Evolutionary conservation across 1,140 invertebrate species (phyloP).

Genomic region (Myzus persicae): DNA sequence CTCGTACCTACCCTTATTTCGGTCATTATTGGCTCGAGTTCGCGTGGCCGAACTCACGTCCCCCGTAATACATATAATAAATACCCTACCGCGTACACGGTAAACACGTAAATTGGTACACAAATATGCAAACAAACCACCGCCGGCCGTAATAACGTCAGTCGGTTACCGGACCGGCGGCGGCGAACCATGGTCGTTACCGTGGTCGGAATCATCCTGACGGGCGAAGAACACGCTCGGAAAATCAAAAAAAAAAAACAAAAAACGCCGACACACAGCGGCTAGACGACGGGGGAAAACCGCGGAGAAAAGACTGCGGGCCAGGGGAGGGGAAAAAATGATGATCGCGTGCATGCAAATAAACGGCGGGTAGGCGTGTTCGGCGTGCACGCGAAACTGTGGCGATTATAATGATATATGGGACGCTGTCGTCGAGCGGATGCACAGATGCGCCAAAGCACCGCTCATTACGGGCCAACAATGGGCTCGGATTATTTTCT

Average conservation of each 20-base stretch:
- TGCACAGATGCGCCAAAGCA: constrained; percentile 57
- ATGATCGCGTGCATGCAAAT: constrained; percentile 14
- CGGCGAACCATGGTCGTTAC: background rate
- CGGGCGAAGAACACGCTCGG: background rate
- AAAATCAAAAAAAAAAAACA: background rate
- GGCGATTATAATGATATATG: constrained; percentile 56
- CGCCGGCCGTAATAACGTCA: background rate
- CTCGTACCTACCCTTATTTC: background rate
- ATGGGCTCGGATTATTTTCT: constrained; percentile 57
- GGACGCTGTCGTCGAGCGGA: constrained; percentile 40
- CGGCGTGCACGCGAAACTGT: constrained; percentile 22
- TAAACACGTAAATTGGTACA: background rate
- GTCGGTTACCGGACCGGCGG: background rate
- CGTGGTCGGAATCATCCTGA: background rate
- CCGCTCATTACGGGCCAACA: constrained; percentile 50
- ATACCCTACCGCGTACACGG: no score
- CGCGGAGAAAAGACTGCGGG: background rate
- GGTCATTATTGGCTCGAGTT: background rate
- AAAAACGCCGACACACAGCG: no score
- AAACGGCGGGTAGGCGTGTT: constrained; percentile 32
- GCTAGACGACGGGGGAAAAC: background rate
- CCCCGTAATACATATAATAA: no score
- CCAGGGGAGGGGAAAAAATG: background rate
- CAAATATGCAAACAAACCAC: background rate
- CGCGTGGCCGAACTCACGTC: background rate